A percentile compares a stretch with the other conserved stretches of the same genome.
Evolutionary conservation across 2,888 invertebrate species (phyloP).

Genomic region (Epirrhoe tristata): DNA sequence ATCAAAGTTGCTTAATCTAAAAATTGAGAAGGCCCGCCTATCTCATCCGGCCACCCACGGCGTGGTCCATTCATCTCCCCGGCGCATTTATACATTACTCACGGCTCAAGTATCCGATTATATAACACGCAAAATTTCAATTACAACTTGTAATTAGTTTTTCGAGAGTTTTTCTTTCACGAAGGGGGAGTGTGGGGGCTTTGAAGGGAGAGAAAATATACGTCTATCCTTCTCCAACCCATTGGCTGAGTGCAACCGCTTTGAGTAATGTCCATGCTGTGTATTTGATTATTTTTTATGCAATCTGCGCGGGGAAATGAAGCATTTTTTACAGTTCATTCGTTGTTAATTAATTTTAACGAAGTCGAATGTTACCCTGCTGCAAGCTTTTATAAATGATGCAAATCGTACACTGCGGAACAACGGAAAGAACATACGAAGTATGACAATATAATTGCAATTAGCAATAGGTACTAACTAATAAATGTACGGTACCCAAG

Average conservation of each 20-base stretch:
- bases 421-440: constrained; percentile 1
- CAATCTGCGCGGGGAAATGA: constrained; percentile 81
- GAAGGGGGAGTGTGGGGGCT: constrained; percentile 76
- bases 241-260: constrained; percentile 65
- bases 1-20: constrained; percentile 73
- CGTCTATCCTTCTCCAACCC: constrained; percentile 52
- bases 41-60: constrained; percentile 64
- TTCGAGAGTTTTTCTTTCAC: constrained; percentile 86
- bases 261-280: constrained; percentile 82
- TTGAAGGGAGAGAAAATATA: constrained; percentile 59
- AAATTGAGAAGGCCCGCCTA: constrained; percentile 68
- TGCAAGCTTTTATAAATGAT: constrained; percentile 17
- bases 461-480: too few species aligned
- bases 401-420: constrained; percentile 3
- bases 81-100: constrained; percentile 85
- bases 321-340: constrained; percentile 76
- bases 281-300: constrained; percentile 84
- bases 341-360: constrained; percentile 78
- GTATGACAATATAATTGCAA: neutral
- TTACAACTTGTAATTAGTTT: constrained; percentile 87
- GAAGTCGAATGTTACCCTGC: constrained; percentile 51
- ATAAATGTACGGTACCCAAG: too few species aligned
- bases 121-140: constrained; percentile 87
- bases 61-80: constrained; percentile 78
- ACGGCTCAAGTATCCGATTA: constrained; percentile 86